phyloP scores from a whole-genome alignment of 1,140 invertebrate species.

The Ptiloglossa arizonensis region DNA sequence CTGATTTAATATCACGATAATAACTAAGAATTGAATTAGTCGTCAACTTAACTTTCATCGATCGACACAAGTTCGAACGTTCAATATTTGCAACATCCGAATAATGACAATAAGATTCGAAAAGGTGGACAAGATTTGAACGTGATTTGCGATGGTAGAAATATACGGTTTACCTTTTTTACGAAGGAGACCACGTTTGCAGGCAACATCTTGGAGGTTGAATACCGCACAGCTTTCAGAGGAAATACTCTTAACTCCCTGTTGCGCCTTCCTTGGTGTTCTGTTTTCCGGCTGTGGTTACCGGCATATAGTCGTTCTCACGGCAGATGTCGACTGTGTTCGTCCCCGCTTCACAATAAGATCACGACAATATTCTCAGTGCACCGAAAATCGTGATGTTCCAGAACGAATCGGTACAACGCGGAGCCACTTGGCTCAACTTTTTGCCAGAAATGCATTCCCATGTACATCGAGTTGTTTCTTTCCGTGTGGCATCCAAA shows the following conservation, averaged over 20 bases:
- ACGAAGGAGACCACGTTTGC: constrained; percentile 89
- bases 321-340: constrained; percentile 24
- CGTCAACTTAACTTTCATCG: too few species aligned
- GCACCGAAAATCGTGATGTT: not conserved
- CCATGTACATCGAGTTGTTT: constrained; percentile 2
- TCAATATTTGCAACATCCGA: too few species aligned
- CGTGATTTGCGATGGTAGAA: not conserved
- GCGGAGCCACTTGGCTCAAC: constrained; percentile 59
- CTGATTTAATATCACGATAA: too few species aligned
- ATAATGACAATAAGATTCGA: too few species aligned
- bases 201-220: constrained; percentile 54
- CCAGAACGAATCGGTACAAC: constrained; percentile 18
- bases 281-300: constrained; percentile 42
- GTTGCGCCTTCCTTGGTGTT: constrained; percentile 62
- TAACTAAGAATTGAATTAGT: too few species aligned
- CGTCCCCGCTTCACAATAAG: constrained; percentile 24
- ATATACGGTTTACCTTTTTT: constrained; percentile 87
- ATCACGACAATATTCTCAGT: constrained; percentile 2
- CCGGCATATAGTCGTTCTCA: constrained; percentile 65
- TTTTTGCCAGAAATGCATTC: constrained; percentile 61
- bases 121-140: too few species aligned
- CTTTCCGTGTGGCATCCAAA: not conserved
- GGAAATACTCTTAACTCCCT: constrained; percentile 26
- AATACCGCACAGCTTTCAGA: constrained; percentile 17
- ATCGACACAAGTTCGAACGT: too few species aligned